phyloP scores from a whole-genome alignment of 2,797 vertebrate species.

The Odontamblyopus rebecca region DNA sequence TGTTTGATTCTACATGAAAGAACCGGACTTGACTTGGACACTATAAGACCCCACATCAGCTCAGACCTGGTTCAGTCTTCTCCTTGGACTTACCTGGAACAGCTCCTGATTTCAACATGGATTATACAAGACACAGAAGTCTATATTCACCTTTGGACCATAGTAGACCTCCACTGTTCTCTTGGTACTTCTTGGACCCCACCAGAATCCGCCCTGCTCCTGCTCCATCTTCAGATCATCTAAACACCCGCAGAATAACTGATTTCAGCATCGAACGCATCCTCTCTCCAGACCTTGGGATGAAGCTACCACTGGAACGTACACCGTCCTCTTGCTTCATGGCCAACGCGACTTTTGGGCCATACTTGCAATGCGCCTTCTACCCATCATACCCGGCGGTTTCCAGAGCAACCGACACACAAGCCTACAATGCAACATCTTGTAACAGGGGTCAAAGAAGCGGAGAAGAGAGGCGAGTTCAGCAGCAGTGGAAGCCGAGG shows the following conservation, averaged over 20 bases:
- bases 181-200: neutral
- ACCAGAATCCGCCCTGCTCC: neutral
- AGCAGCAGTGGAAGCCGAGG: neutral
- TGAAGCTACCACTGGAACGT: neutral
- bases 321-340: too few species aligned
- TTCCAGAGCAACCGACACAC: neutral
- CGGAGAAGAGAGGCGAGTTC: neutral
- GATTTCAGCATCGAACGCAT: conserved; percentile 9
- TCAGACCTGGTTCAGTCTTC: neutral
- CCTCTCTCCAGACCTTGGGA: neutral
- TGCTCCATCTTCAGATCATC: neutral
- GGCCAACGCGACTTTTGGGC: neutral
- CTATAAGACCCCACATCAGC: neutral
- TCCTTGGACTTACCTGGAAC: neutral
- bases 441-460: neutral
- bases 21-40: neutral
- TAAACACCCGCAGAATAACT: neutral
- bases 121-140: neutral
- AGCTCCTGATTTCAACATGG: neutral
- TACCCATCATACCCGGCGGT: neutral
- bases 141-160: neutral
- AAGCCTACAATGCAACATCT: neutral
- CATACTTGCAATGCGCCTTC: neutral
- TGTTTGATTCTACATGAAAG: conserved; percentile 3
- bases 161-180: neutral